Percentiles rank a stretch among this genome's conserved stretches.
Conservation (phyloP, 2,797 vertebrate species). For the Myotis pilosus region DNA sequence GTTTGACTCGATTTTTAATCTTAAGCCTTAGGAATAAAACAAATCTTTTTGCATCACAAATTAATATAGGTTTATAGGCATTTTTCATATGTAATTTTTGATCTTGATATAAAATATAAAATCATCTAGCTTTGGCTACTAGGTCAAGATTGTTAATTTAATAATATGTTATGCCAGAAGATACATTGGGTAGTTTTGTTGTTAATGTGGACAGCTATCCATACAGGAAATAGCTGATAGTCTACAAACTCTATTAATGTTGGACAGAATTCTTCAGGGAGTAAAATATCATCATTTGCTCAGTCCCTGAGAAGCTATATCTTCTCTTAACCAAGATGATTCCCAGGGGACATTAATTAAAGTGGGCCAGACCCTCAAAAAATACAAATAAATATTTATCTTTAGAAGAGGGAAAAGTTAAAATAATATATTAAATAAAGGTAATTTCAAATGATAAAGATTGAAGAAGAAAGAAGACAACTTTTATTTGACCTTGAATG, state of each 20-base stretch:
- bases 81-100: slow-evolving; percentile 52
- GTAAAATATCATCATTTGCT: slow-evolving; percentile 38
- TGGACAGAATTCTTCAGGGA: slow-evolving; percentile 52
- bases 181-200: slow-evolving; percentile 10
- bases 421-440: slow-evolving; percentile 66
- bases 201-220: slow-evolving; percentile 47
- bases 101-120: slow-evolving; percentile 22
- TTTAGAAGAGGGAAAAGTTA: slow-evolving; percentile 28
- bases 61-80: slow-evolving; percentile 26
- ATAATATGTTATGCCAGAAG: background rate
- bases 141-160: slow-evolving; percentile 15
- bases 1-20: background rate
- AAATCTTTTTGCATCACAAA: slow-evolving; percentile 51
- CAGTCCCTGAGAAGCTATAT: slow-evolving; percentile 12
- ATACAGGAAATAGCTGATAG: slow-evolving; percentile 57
- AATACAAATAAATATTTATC: slow-evolving; percentile 7
- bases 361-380: slow-evolving; percentile 28
- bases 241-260: slow-evolving; percentile 48
- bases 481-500: slow-evolving; percentile 89
- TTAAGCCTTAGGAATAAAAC: slow-evolving; percentile 24
- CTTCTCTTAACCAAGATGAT: slow-evolving; percentile 68
- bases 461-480: slow-evolving; percentile 82
- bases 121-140: background rate
- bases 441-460: slow-evolving; percentile 78
- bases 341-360: slow-evolving; percentile 67